Evolutionary conservation across 2,113 vertebrate species (phyloP).

Genomic region (Leucoraja erinaceus): DNA sequence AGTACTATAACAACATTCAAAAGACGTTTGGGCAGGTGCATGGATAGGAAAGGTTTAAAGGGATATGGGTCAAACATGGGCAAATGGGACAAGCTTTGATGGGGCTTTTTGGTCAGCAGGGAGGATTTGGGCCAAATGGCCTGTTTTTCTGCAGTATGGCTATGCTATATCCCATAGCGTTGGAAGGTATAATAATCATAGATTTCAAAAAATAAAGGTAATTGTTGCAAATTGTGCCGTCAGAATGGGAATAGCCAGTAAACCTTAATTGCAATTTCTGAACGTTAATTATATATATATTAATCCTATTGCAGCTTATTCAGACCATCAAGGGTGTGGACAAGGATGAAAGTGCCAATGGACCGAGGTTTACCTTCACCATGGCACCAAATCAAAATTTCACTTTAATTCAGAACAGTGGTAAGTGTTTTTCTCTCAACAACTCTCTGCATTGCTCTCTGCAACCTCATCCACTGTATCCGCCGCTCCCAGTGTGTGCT

Average conservation of each 20-base stretch:
- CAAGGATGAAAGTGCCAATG: constrained; percentile 84
- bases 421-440: constrained; percentile 49
- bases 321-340: constrained; percentile 84
- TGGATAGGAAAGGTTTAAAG: too few species aligned
- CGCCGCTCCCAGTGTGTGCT: too few species aligned
- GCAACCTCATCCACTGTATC: too few species aligned
- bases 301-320: constrained; percentile 51
- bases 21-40: too few species aligned
- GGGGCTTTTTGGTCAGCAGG: too few species aligned
- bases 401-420: constrained; percentile 89
- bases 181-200: not conserved
- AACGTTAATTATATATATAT: not conserved
- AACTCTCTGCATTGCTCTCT: not conserved
- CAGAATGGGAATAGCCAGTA: not conserved
- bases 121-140: too few species aligned
- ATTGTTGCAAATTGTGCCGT: not conserved
- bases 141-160: too few species aligned
- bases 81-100: too few species aligned
- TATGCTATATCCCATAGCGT: too few species aligned
- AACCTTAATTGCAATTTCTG: not conserved
- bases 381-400: constrained; percentile 89
- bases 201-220: not conserved
- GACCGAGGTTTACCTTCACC: constrained; percentile 83
- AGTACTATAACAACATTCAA: too few species aligned
- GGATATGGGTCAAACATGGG: too few species aligned